These are phyloP conservation scores for Lithophane socia DNA, from an alignment of 2,888 invertebrate genomes.

Conservation along the genomic window DNA sequence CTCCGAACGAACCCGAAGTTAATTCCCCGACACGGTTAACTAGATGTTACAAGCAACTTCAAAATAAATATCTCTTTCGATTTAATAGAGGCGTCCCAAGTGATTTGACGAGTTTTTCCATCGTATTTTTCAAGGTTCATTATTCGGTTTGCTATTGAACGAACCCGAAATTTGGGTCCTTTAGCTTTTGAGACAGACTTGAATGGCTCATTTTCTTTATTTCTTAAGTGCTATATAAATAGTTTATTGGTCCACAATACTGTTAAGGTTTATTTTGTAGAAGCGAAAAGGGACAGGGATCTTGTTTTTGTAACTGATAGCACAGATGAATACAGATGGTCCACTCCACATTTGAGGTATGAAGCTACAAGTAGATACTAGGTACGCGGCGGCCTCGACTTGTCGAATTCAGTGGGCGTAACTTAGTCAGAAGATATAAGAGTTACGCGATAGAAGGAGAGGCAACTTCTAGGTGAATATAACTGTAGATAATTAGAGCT, in stretches of 20 bases:
- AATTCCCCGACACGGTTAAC: conserved; percentile 27
- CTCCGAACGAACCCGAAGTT: conserved; percentile 20
- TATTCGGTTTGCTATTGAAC: conserved; percentile 69
- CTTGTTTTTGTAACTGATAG: conserved; percentile 23
- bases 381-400: too few species aligned
- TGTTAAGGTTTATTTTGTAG: conserved; percentile 43
- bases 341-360: too few species aligned
- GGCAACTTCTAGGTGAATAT: too few species aligned
- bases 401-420: too few species aligned
- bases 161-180: conserved; percentile 65
- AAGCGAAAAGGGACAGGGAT: neutral
- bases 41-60: conserved; percentile 50
- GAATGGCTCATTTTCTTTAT: conserved; percentile 73
- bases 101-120: conserved; percentile 68
- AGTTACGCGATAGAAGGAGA: too few species aligned
- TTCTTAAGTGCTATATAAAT: conserved; percentile 72
- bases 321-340: too few species aligned
- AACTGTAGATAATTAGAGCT: too few species aligned
- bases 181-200: conserved; percentile 67
- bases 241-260: conserved; percentile 63
- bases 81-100: conserved; percentile 67
- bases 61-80: conserved; percentile 68
- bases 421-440: too few species aligned
- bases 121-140: conserved; percentile 67
- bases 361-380: too few species aligned